Conservation (phyloP, 2,888 invertebrate genomes). For the Leptopilina syphax region DNA sequence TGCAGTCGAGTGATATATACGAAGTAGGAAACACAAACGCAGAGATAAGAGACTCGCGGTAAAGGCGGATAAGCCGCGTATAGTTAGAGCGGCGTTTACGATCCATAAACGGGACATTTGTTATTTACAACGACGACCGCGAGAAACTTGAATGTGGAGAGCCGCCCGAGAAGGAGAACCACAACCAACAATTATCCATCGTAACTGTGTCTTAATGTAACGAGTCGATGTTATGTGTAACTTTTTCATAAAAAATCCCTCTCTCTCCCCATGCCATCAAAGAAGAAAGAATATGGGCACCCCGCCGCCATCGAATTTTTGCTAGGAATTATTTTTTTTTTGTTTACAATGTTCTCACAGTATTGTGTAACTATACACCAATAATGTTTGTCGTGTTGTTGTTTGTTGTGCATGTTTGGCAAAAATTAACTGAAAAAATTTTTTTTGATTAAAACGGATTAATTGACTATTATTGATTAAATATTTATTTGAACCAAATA, state of each 20-base stretch:
- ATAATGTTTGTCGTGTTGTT: too few species aligned
- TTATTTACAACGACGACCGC: slow-evolving; percentile 68
- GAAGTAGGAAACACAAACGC: slow-evolving; percentile 67
- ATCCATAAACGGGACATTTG: slow-evolving; percentile 71
- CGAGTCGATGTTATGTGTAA: slow-evolving; percentile 57
- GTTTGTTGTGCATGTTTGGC: too few species aligned
- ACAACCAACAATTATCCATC: slow-evolving; percentile 69
- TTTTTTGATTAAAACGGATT: too few species aligned
- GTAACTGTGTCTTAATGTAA: slow-evolving; percentile 68
- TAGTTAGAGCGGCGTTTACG: slow-evolving; percentile 71
- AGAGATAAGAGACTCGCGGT: slow-evolving; percentile 52
- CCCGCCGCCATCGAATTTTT: too few species aligned
- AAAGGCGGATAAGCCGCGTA: slow-evolving; percentile 57
- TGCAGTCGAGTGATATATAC: slow-evolving; percentile 63
- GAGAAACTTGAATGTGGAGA: slow-evolving; percentile 26
- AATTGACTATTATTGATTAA: too few species aligned
- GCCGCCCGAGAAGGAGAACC: slow-evolving; percentile 46
- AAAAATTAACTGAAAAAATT: too few species aligned
- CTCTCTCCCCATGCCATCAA: neutral
- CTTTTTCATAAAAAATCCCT: slow-evolving; percentile 41
- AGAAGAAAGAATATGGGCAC: too few species aligned
- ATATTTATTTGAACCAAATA: too few species aligned
- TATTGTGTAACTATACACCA: too few species aligned
- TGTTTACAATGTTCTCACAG: too few species aligned
- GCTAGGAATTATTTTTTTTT: too few species aligned